These are phyloP conservation scores for Limnephilus rhombicus DNA, from an alignment of 2,888 invertebrate species.

Conservation along the genomic window DNA sequence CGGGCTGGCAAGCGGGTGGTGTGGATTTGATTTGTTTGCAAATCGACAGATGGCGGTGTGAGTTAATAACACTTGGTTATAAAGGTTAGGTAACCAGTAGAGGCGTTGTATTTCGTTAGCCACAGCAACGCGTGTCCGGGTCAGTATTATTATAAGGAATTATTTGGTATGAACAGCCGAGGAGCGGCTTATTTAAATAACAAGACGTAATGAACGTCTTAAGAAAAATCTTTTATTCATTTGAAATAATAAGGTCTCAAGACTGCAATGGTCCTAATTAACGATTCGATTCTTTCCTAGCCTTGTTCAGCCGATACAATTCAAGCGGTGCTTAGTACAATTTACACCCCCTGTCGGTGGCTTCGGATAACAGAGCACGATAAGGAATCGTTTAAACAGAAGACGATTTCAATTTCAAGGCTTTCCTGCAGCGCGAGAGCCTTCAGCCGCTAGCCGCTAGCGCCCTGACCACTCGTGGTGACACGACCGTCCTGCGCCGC, in stretches of 20 bases:
- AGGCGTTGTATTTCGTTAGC: no score
- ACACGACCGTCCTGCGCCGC: not conserved
- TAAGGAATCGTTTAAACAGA: slow-evolving; percentile 56
- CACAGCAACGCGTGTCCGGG: no score
- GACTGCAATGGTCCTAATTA: not conserved
- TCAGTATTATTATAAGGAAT: not conserved
- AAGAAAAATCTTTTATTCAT: not conserved
- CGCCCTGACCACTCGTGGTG: slow-evolving; percentile 36
- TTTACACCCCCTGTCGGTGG: slow-evolving; percentile 27
- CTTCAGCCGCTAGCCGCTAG: slow-evolving; percentile 41
- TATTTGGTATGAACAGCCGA: not conserved
- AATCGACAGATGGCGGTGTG: no score
- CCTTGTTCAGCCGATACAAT: slow-evolving; percentile 14
- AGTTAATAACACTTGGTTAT: no score
- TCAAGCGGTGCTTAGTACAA: not conserved
- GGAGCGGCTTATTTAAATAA: not conserved
- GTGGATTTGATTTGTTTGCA: no score
- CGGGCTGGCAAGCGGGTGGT: no score
- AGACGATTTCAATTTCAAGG: slow-evolving; percentile 56
- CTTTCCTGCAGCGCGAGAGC: slow-evolving; percentile 32
- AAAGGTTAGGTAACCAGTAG: no score
- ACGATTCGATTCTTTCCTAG: slow-evolving; percentile 1
- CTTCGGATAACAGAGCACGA: slow-evolving; percentile 54
- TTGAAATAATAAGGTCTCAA: not conserved
- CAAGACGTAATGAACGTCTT: not conserved